phyloP scores from a whole-genome alignment of 1,140 invertebrate genomes.

The Orchesella cincta region DNA sequence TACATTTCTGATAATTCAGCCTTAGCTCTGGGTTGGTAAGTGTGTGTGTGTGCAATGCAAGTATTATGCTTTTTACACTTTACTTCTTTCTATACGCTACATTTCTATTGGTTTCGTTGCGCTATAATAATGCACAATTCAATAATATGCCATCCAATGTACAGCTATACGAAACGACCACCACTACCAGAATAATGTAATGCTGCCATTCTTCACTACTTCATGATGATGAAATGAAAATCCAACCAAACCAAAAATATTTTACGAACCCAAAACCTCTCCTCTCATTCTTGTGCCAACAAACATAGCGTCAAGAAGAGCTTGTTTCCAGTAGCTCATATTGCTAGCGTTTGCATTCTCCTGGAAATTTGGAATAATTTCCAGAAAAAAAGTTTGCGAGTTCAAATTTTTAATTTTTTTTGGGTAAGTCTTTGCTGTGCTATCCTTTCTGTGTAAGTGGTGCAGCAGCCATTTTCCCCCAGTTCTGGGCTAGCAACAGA shows the following conservation, averaged over 20 bases:
- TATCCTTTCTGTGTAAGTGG: slow-evolving; percentile 23
- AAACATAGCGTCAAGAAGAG: slow-evolving; percentile 30
- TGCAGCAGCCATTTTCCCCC: slow-evolving; percentile 38
- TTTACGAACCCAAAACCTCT: slow-evolving; percentile 41
- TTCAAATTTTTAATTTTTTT: slow-evolving; percentile 13
- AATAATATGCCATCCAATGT: slow-evolving; percentile 1
- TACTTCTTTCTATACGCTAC: not conserved
- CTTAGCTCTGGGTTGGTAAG: no score
- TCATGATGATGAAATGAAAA: slow-evolving; percentile 31
- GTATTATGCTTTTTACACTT: no score
- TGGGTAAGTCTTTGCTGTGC: not conserved
- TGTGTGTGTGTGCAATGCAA: no score
- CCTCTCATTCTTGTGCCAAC: slow-evolving; percentile 49
- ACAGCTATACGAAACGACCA: not conserved
- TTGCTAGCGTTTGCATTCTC: not conserved
- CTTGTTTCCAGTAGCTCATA: not conserved
- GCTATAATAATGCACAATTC: slow-evolving; percentile 26
- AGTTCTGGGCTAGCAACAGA: slow-evolving; percentile 23
- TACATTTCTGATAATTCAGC: no score
- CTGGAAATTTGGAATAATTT: not conserved
- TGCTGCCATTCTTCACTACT: slow-evolving; percentile 21
- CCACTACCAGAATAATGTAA: not conserved
- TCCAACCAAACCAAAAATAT: slow-evolving; percentile 46
- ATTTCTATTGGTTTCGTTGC: not conserved
- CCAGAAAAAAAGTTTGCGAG: not conserved